These are phyloP conservation scores for Suillia variegata DNA, from an alignment of 2,888 invertebrate genomes.

Conservation along the genomic window DNA sequence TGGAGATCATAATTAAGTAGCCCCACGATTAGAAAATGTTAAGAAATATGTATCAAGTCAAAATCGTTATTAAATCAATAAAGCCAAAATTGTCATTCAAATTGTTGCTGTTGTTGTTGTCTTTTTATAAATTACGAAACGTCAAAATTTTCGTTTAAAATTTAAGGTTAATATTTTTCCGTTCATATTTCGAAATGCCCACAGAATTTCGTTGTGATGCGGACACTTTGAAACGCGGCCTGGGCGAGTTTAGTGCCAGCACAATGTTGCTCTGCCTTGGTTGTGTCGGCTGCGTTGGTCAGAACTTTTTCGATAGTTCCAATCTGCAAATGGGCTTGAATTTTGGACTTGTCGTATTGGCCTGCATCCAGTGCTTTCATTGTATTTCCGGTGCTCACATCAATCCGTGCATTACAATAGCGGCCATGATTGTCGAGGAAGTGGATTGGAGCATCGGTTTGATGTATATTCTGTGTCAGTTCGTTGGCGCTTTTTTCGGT, in stretches of 20 bases:
- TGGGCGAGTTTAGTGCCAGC: neutral
- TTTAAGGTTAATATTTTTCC: too few relatives aligned
- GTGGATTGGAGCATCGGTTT: constrained; percentile 10
- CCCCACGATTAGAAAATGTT: too few relatives aligned
- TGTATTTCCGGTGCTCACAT: constrained; percentile 76
- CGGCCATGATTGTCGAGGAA: constrained; percentile 50
- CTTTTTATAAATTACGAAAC: too few relatives aligned
- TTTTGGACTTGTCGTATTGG: constrained; percentile 70
- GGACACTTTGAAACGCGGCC: neutral
- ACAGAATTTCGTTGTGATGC: too few relatives aligned
- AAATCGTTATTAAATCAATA: too few relatives aligned
- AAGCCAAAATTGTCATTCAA: too few relatives aligned
- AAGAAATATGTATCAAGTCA: too few relatives aligned
- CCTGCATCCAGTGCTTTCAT: constrained; percentile 71
- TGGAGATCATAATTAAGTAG: too few relatives aligned
- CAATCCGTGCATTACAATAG: constrained; percentile 73
- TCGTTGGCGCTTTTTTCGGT: constrained; percentile 4
- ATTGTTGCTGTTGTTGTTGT: too few relatives aligned
- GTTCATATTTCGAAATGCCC: too few relatives aligned
- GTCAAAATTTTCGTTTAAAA: too few relatives aligned
- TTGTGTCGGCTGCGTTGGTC: neutral
- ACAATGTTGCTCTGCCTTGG: neutral
- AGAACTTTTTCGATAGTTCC: constrained; percentile 4
- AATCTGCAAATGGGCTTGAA: constrained; percentile 34
- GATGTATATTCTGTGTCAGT: neutral